These are phyloP conservation scores for Dicrurus megarhynchus DNA, from an alignment of 2,113 vertebrate species.

Conservation along the genomic window DNA sequence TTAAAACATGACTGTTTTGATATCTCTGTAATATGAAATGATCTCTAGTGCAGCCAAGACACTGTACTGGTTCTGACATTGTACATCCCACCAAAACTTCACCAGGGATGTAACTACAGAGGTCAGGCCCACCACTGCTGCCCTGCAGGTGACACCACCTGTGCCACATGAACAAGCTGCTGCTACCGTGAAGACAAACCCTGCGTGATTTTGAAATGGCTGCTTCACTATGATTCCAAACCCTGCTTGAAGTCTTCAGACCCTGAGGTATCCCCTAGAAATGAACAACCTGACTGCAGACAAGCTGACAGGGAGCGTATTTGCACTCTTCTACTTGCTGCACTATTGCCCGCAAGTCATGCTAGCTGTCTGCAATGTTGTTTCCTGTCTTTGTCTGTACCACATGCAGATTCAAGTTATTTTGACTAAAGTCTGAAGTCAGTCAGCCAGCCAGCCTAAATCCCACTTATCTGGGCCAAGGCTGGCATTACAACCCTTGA, in stretches of 20 bases:
- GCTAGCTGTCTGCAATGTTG: background rate
- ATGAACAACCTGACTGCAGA: background rate
- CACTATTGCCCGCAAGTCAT: accelerated
- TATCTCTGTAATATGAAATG: background rate
- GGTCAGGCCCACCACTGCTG: background rate
- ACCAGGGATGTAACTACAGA: background rate
- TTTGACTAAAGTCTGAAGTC: background rate
- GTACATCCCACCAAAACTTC: background rate
- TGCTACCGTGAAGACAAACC: background rate
- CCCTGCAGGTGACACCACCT: background rate
- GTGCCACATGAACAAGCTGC: background rate
- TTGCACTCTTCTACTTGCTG: background rate
- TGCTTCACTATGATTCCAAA: background rate
- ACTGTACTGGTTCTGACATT: background rate
- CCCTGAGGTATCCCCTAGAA: background rate
- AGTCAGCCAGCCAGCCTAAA: background rate
- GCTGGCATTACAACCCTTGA: background rate
- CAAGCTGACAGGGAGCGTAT: accelerated
- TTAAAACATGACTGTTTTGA: background rate
- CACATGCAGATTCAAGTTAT: background rate
- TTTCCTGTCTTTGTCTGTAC: background rate
- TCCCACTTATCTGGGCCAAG: background rate
- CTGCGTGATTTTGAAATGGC: background rate
- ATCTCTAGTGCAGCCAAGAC: background rate
- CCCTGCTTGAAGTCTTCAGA: background rate